A percentile compares a stretch with the other conserved stretches of the same genome.
Conservation (phyloP, 2,113 vertebrate genomes). For the Galemys pyrenaicus region DNA sequence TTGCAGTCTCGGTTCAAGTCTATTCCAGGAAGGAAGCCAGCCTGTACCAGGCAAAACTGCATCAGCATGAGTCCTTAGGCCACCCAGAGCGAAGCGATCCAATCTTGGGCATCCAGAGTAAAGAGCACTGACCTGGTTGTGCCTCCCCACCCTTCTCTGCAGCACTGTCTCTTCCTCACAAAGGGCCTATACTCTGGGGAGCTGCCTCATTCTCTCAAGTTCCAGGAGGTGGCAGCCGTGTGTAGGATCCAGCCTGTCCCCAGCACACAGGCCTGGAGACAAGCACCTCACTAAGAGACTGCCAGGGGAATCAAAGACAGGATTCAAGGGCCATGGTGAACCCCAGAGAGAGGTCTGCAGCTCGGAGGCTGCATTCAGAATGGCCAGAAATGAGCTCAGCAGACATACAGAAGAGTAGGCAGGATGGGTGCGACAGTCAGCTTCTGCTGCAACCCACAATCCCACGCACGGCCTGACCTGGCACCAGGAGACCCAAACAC, state of each 20-base stretch:
- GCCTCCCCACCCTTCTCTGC: not conserved
- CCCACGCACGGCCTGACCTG: too few relatives aligned
- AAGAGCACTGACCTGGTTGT: not conserved
- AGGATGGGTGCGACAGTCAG: not conserved
- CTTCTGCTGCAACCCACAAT: not conserved
- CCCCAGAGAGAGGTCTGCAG: not conserved
- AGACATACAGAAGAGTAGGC: not conserved
- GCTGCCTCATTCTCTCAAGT: not conserved
- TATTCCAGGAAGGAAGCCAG: not conserved
- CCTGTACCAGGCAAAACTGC: not conserved
- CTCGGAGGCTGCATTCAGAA: not conserved
- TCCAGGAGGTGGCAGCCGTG: slow-evolving; percentile 39
- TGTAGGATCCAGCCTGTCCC: not conserved
- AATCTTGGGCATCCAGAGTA: accelerated
- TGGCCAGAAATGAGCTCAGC: not conserved
- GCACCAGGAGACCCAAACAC: not conserved
- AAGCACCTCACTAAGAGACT: not conserved
- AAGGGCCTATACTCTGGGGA: not conserved
- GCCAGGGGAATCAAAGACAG: not conserved
- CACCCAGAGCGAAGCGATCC: not conserved
- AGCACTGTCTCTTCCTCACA: not conserved
- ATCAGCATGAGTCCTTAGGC: not conserved
- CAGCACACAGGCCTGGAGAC: not conserved
- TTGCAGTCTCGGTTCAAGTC: not conserved
- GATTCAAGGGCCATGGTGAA: not conserved